Percentiles rank a stretch among this genome's conserved stretches.
phyloP scores from a whole-genome alignment of 2,888 invertebrate genomes.

The Drosophila pullipes region DNA sequence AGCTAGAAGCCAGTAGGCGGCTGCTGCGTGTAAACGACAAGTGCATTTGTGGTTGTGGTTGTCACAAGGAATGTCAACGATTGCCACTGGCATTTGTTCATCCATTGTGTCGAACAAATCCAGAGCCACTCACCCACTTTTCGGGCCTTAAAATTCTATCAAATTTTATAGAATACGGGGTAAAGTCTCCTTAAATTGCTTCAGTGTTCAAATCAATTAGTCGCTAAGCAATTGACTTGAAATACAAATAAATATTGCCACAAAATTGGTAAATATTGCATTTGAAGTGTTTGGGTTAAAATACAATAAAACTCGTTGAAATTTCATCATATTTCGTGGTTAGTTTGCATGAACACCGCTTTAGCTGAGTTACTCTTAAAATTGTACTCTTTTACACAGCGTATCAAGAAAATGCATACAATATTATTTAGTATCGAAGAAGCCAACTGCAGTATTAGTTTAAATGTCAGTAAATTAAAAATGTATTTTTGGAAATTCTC shows the following conservation, averaged over 20 bases:
- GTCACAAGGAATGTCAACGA: slow-evolving; percentile 69
- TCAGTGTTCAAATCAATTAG: slow-evolving; percentile 43
- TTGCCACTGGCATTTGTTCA: slow-evolving; percentile 52
- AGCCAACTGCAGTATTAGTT: neutral
- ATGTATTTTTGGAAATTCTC: neutral
- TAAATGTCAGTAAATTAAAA: neutral
- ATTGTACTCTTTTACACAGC: neutral
- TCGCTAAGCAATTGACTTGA: slow-evolving; percentile 20
- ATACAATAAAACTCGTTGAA: slow-evolving; percentile 13
- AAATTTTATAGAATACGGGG: slow-evolving; percentile 6
- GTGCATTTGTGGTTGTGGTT: slow-evolving; percentile 59
- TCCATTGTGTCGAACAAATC: slow-evolving; percentile 28
- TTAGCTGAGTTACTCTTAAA: neutral
- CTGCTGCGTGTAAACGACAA: slow-evolving; percentile 39
- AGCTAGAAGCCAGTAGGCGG: slow-evolving; percentile 4
- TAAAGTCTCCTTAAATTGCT: slow-evolving; percentile 31
- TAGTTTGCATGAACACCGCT: neutral
- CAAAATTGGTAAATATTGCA: slow-evolving; percentile 7
- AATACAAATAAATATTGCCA: slow-evolving; percentile 21
- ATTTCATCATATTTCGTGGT: neutral
- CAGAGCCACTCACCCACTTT: slow-evolving; percentile 18
- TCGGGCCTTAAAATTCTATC: slow-evolving; percentile 4
- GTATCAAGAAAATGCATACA: neutral
- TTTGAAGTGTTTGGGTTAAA: slow-evolving; percentile 14
- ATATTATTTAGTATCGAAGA: neutral